Evolutionary conservation across 2,888 invertebrate genomes (phyloP), one percentile per base, ranked within the genome.

Genomic region (Matsumyia berberina): DNA sequence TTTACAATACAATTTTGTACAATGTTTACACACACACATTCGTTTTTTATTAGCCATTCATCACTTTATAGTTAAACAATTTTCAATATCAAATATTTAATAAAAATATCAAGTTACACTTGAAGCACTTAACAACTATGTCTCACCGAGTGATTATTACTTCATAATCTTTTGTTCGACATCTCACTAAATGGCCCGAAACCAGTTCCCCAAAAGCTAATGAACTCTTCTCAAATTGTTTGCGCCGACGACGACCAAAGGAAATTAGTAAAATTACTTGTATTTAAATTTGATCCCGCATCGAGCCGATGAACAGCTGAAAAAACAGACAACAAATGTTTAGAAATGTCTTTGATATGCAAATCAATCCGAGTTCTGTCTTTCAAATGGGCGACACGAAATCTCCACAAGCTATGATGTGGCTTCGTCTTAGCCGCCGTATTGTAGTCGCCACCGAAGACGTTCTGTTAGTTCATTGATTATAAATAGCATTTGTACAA

Each of bases 181-280:
- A 24, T 62, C 12, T 49, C 39, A 12, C 19, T 58, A 31, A 57
- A 67, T 66, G 49, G 39, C 17, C 29, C 9, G 19, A 70, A 70
- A 70, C 70, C 17, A 37, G 60, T 70, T 76, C 67, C 58, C 7
- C 15, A 58, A 67, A 79, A 79, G 82, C 55, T 79, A 83, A 79
- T 73, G 82, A 83, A 78, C 82, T 79, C 72, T 62, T 29, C 19
- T 17, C 11, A 37, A 46, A 58, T 37, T 29, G 24, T 66, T 72
- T 55, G 44, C 33, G 29, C 57, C 1, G 12, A 39, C 24, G 9
- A 51, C 1, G 12, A 39, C 24, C 7, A 51, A 12, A 37, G 37
- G 46, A 57, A 35, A 39, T 33, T 66, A 15, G 15, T 7, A 37
- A 74, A 60, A 57, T 79, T 72, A 55, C 37, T 24, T n/a, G n/a